Conservation (phyloP, 2,797 vertebrate genomes). For the Phyllotis vaccarum region DNA sequence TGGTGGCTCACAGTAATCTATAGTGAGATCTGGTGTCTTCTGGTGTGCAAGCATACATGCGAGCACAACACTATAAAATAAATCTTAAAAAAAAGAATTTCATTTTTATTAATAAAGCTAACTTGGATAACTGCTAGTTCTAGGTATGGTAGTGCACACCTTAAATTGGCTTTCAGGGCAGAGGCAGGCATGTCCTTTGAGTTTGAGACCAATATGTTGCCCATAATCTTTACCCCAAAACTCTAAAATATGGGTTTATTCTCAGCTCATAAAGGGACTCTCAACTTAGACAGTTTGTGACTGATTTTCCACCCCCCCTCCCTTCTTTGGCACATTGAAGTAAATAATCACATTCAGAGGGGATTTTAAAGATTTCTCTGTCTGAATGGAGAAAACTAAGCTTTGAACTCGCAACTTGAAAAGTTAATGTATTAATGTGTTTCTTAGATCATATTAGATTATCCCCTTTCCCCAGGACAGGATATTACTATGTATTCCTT, state of each 20-base stretch:
- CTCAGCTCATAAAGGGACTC: conserved; percentile 8
- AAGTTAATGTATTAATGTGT: conserved; percentile 17
- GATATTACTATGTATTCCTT: background rate
- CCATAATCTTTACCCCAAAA: no score
- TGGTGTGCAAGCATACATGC: no score
- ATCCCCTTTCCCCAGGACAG: no score
- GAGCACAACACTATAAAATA: no score
- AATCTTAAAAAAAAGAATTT: no score
- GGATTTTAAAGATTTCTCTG: conserved; percentile 51
- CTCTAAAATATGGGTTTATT: conserved; percentile 60
- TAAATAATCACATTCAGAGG: background rate
- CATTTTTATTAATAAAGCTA: conserved; percentile 38
- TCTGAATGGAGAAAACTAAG: conserved; percentile 32
- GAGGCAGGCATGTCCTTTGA: background rate
- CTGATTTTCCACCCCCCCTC: background rate
- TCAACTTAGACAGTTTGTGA: background rate
- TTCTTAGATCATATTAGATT: background rate
- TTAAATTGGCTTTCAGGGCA: background rate
- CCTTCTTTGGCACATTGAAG: background rate
- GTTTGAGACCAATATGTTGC: background rate
- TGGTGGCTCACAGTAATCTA: no score
- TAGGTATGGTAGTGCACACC: background rate
- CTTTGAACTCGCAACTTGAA: conserved; percentile 59
- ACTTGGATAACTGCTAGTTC: background rate
- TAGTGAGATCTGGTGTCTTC: no score